A percentile compares a stretch with the other conserved stretches of the same genome.
These are phyloP conservation scores for Drosophila littoralis DNA, from an alignment of 1,140 invertebrate genomes.

Conservation along the genomic window DNA sequence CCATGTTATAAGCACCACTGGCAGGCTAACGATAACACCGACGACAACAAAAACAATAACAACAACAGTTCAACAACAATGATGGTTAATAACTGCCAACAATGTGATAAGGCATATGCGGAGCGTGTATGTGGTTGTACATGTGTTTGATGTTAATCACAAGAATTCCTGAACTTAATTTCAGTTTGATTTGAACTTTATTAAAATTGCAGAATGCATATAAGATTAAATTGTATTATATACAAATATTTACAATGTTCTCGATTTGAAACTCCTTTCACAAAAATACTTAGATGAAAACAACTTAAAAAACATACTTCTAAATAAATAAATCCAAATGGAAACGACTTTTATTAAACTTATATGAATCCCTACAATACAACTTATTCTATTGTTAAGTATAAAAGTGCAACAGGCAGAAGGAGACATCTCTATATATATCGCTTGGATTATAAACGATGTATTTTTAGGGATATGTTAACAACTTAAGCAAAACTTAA, in stretches of 20 bases:
- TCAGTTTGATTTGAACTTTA: slow-evolving; percentile 4
- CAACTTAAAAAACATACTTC: too few relatives aligned
- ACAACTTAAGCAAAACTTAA: neutral
- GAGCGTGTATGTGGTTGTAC: slow-evolving; percentile 2
- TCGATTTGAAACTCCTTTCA: too few relatives aligned
- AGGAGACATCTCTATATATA: too few relatives aligned
- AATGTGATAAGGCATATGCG: slow-evolving; percentile 47
- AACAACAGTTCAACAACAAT: slow-evolving; percentile 58
- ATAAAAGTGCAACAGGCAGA: too few relatives aligned
- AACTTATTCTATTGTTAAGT: too few relatives aligned
- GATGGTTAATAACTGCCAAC: slow-evolving; percentile 67
- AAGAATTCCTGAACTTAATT: neutral
- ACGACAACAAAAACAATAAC: slow-evolving; percentile 38
- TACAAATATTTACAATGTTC: too few relatives aligned
- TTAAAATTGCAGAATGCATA: neutral
- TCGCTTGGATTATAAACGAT: too few relatives aligned
- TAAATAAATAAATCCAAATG: too few relatives aligned
- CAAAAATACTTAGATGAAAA: too few relatives aligned
- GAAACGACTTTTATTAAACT: too few relatives aligned
- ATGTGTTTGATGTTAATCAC: slow-evolving; percentile 22
- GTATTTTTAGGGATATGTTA: too few relatives aligned
- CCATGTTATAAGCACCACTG: slow-evolving; percentile 76
- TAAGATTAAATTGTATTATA: neutral
- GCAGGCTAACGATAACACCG: slow-evolving; percentile 56
- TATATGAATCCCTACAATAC: too few relatives aligned